phyloP scores from a whole-genome alignment of 1,140 invertebrate species.

The Colletes latitarsis region DNA sequence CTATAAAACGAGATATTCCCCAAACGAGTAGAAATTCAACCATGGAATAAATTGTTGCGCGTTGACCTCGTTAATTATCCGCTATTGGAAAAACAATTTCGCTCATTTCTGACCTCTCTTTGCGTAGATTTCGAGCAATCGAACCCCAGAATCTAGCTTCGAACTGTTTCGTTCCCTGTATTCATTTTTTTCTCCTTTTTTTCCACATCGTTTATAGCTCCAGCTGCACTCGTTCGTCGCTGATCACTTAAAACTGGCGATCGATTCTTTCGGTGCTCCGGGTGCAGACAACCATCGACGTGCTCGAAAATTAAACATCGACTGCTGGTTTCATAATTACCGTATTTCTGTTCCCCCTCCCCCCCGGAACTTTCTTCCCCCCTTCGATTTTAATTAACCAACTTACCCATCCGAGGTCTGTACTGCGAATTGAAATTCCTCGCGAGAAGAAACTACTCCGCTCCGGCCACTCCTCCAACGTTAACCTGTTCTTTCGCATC shows the following conservation, averaged over 20 bases:
- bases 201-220: neutral
- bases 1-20: no score
- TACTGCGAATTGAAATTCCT: neutral
- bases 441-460: neutral
- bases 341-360: neutral
- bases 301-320: conserved; percentile 18
- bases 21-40: no score
- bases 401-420: neutral
- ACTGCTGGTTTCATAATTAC: conserved; percentile 3
- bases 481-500: neutral
- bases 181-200: neutral
- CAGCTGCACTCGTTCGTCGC: neutral
- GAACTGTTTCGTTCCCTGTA: neutral
- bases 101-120: no score
- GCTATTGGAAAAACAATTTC: no score
- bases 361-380: conserved; percentile 6
- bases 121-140: no score
- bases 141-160: no score
- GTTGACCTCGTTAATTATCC: no score
- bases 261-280: neutral
- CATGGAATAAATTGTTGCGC: no score
- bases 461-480: neutral
- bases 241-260: neutral
- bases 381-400: conserved; percentile 31
- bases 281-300: neutral